phyloP scores from a whole-genome alignment of 2,113 vertebrate species.

The Gallinago jamesoni region DNA sequence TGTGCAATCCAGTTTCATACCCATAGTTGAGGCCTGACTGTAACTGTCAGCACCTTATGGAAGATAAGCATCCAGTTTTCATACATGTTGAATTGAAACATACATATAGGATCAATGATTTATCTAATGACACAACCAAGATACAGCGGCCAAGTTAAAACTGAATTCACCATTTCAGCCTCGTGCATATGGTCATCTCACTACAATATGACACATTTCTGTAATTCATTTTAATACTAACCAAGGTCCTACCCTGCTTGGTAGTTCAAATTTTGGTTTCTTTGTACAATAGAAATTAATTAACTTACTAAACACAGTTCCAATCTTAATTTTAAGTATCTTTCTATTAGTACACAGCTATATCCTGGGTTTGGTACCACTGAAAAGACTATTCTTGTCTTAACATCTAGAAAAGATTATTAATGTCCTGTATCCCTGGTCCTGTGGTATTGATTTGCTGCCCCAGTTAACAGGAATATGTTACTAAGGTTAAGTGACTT shows the following conservation, averaged over 20 bases:
- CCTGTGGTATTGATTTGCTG: constrained; percentile 50
- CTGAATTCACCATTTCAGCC: not conserved
- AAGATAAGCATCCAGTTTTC: not conserved
- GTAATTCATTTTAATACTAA: not conserved
- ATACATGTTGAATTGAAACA: not conserved
- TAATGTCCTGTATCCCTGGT: constrained; percentile 15
- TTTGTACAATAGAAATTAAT: not conserved
- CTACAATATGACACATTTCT: not conserved
- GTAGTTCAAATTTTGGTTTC: not conserved
- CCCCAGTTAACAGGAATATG: constrained; percentile 37
- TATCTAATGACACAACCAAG: not conserved
- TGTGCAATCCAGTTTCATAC: not conserved
- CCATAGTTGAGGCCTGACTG: not conserved
- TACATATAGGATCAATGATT: not conserved
- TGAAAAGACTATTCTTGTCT: not conserved
- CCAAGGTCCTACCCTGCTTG: not conserved
- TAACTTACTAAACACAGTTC: not conserved
- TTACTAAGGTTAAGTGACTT: constrained; percentile 31
- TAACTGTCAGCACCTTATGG: not conserved
- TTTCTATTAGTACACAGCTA: not conserved
- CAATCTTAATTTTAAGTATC: not conserved
- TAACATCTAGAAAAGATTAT: constrained; percentile 17
- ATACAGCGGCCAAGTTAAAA: not conserved
- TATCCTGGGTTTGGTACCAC: not conserved
- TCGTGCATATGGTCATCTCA: not conserved